phyloP scores from a whole-genome alignment of 2,888 invertebrate species.

The Lamellibrachia columna region DNA sequence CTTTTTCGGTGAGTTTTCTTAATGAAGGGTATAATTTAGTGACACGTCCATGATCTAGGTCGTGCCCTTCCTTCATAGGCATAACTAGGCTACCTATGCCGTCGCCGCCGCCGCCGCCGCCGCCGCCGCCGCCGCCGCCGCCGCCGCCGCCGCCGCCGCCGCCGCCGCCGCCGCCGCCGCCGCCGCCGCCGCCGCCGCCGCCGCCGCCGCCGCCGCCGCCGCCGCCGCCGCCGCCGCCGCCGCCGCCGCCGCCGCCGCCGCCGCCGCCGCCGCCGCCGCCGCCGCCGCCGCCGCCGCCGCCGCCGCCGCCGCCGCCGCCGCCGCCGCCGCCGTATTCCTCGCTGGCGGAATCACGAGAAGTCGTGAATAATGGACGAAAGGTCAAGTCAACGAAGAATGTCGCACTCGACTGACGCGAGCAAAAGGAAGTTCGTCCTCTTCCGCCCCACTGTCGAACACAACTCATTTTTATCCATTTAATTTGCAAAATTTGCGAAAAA shows the following conservation, averaged over 20 bases:
- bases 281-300: too few relatives aligned
- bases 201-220: neutral
- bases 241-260: neutral
- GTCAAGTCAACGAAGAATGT: too few relatives aligned
- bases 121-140: neutral
- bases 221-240: neutral
- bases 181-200: neutral
- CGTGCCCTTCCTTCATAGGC: neutral
- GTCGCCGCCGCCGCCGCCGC: neutral
- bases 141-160: neutral
- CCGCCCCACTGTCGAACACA: too few relatives aligned
- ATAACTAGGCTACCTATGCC: neutral
- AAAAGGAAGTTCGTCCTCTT: too few relatives aligned
- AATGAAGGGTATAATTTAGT: neutral
- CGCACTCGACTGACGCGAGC: too few relatives aligned
- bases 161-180: slow-evolving; percentile 18
- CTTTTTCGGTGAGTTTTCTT: neutral
- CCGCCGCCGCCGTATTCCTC: too few relatives aligned
- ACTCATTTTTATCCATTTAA: too few relatives aligned
- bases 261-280: too few relatives aligned
- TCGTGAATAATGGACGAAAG: too few relatives aligned
- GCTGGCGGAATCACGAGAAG: too few relatives aligned
- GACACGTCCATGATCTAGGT: neutral
- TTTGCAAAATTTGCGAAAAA: too few relatives aligned
- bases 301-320: too few relatives aligned